These are phyloP conservation scores for Eledona agricola DNA, from an alignment of 2,888 invertebrate species.

Conservation along the genomic window DNA sequence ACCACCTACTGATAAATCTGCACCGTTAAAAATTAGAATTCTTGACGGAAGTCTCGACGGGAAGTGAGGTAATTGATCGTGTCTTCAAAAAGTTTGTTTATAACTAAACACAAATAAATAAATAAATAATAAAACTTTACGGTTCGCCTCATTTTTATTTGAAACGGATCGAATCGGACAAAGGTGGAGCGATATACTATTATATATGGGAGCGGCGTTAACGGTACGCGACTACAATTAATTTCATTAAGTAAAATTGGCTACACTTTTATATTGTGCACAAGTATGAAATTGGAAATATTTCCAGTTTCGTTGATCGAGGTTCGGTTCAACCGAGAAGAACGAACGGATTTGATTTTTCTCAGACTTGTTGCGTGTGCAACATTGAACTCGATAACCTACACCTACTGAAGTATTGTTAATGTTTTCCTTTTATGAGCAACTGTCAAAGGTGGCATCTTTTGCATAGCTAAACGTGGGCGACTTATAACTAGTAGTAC, in stretches of 20 bases:
- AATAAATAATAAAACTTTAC: too few species aligned
- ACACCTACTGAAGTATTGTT: constrained; percentile 33
- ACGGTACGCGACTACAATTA: constrained; percentile 27
- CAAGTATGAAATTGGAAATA: constrained; percentile 16
- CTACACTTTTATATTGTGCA: constrained; percentile 18
- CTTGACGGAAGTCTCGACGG: constrained; percentile 28
- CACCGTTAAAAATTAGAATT: constrained; percentile 23
- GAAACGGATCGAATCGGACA: constrained; percentile 1
- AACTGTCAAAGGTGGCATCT: constrained; percentile 21
- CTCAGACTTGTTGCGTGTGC: constrained; percentile 22
- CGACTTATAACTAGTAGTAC: constrained; percentile 13
- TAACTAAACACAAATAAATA: constrained; percentile 1
- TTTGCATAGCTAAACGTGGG: constrained; percentile 7
- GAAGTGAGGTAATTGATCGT: constrained; percentile 32
- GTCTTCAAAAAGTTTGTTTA: constrained; percentile 24
- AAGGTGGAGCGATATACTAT: not conserved
- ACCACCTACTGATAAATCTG: constrained; percentile 11
- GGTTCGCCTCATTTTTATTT: constrained; percentile 2
- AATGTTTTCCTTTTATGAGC: constrained; percentile 29
- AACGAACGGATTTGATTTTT: too few species aligned
- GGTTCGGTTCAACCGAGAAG: too few species aligned
- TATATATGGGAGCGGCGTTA: constrained; percentile 5
- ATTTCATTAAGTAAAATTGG: constrained; percentile 27
- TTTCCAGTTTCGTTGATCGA: constrained; percentile 16
- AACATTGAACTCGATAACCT: constrained; percentile 35